These are phyloP conservation scores for Naso thynnoides DNA, from an alignment of 2,797 vertebrate genomes.

Conservation along the genomic window DNA sequence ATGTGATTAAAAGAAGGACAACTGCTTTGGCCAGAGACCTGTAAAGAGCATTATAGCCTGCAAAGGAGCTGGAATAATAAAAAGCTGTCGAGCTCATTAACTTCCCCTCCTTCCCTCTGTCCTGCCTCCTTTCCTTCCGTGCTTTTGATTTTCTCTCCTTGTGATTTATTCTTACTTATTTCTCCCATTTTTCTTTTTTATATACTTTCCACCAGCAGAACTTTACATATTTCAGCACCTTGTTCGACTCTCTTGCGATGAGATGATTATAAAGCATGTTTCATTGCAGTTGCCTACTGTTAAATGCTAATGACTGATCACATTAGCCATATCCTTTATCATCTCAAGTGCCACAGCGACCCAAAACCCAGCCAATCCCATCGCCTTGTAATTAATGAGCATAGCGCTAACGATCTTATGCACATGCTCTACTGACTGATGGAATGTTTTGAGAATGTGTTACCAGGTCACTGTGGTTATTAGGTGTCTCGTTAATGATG, in stretches of 20 bases:
- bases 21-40: slow-evolving; percentile 48
- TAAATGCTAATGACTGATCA: slow-evolving; percentile 73
- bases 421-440: slow-evolving; percentile 74
- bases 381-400: slow-evolving; percentile 73
- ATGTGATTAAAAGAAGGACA: slow-evolving; percentile 59
- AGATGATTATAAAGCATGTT: slow-evolving; percentile 58
- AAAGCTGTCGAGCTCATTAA: slow-evolving; percentile 57
- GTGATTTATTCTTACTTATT: slow-evolving; percentile 17
- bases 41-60: slow-evolving; percentile 53
- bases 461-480: slow-evolving; percentile 69
- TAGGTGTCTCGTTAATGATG: slow-evolving; percentile 66
- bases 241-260: slow-evolving; percentile 34
- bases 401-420: slow-evolving; percentile 62
- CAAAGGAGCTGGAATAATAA: slow-evolving; percentile 52
- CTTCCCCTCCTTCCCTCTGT: slow-evolving; percentile 21
- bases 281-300: slow-evolving; percentile 49
- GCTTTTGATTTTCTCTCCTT: slow-evolving; percentile 13
- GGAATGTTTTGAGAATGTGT: slow-evolving; percentile 77
- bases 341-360: slow-evolving; percentile 67
- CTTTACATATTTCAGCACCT: slow-evolving; percentile 54
- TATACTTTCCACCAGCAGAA: slow-evolving; percentile 30
- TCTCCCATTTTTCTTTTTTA: slow-evolving; percentile 1
- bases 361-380: slow-evolving; percentile 65
- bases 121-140: slow-evolving; percentile 8
- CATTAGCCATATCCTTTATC: slow-evolving; percentile 75